Evolutionary conservation across 2,113 vertebrate genomes (phyloP).

Genomic region (Podilymbus podiceps): DNA sequence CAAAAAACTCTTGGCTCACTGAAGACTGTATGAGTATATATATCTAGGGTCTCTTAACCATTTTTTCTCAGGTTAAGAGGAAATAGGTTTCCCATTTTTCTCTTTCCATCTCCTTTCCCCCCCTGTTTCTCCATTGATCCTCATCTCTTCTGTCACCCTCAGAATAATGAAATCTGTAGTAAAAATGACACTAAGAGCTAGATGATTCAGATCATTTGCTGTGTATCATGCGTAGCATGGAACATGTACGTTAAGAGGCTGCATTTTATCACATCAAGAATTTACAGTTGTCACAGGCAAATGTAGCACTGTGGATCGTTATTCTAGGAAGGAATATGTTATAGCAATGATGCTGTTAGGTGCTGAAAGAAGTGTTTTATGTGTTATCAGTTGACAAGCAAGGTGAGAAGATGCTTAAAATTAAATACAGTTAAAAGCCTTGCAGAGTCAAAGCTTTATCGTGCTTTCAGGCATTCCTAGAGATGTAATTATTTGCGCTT

Average conservation of each 20-base stretch:
- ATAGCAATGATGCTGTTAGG: not conserved
- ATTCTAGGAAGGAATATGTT: not conserved
- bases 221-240: not conserved
- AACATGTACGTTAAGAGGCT: not conserved
- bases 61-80: not conserved
- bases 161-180: not conserved
- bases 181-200: not conserved
- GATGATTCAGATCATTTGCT: not conserved
- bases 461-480: not conserved
- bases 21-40: not conserved
- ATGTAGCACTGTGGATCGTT: not conserved
- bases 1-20: not conserved
- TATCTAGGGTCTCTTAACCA: not conserved
- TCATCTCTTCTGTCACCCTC: not conserved
- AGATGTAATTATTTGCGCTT: not conserved
- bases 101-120: not conserved
- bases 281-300: not conserved
- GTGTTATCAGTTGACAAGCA: not conserved
- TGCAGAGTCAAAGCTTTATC: not conserved
- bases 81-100: not conserved
- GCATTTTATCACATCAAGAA: not conserved
- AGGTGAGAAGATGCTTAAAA: conserved; percentile 7
- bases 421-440: not conserved
- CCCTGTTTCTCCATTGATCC: not conserved
- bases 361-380: not conserved